Evolutionary conservation across 1,140 invertebrate species (phyloP), one percentile per base, ranked within the genome.

Genomic region (Ladona fulva): DNA sequence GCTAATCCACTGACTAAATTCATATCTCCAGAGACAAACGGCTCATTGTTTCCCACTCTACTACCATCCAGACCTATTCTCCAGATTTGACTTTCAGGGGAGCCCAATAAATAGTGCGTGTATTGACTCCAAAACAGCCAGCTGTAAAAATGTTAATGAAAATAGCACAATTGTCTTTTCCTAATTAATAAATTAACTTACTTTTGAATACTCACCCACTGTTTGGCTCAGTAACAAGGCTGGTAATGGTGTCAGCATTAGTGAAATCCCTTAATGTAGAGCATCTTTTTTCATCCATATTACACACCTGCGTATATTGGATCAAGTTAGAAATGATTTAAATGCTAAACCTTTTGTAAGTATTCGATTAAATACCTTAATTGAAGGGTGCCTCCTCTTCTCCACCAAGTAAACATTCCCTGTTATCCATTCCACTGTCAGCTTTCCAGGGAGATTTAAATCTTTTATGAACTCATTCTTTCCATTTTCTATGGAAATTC

Each of bases 1-100:
- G 92, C 90, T 59, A 97, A 84, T 16, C 93, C 93, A 75, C 24
- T 25, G 16, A 75, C 74, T 42, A 75, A 10, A 19, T 1, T 42
- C 74, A 75, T 25, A 22, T 66, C n/a, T 25, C 74, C 74, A 75
- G 74, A 75, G 1, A 22, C 52, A 16, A 66, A 22, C 5, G n/a
- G 16, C n/a, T 66, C 74, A 75, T 75, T 75, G 3, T 75, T 75
- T 1, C 74, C 74, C 3, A 25, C 74, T 24, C 24, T 75, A 42
- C 29, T 75, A 3, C 74, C 74, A 75, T 75, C 74, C 3, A 75
- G 24, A n/a, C 29, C 29, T 19, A 42, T 42, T 25, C 74, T 25
- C 74, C 74, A 75, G 1, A 75, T 75, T 75, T 75, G 14, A 25
- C 29, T 75, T 42, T 19, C 74, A 24, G 74, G 3, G 10, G 24